Conservation (phyloP, 2,113 vertebrate genomes). For the Indri indri region DNA sequence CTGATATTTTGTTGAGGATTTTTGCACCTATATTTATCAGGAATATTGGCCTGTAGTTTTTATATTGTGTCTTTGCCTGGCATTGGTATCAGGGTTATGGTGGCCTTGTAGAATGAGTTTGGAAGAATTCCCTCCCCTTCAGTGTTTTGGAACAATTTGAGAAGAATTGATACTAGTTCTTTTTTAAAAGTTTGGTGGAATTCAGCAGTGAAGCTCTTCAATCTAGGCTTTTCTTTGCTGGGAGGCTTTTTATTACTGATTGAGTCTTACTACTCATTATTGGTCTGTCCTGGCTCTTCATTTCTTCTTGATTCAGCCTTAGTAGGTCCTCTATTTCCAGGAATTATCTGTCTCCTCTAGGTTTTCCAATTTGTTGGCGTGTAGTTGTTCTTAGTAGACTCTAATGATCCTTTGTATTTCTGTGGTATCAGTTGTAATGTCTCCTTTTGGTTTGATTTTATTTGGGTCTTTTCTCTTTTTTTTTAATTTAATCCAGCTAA, state of each 20-base stretch:
- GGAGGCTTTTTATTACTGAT: background rate
- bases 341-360: background rate
- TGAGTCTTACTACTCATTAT: background rate
- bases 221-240: background rate
- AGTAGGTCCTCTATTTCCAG: background rate
- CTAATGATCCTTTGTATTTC: background rate
- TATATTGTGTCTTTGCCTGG: background rate
- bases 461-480: background rate
- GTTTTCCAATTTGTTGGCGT: background rate
- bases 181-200: background rate
- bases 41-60: background rate
- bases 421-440: background rate
- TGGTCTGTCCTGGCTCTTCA: background rate
- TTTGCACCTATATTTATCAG: background rate
- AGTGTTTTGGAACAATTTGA: background rate
- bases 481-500: background rate
- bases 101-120: background rate
- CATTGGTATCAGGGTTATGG: background rate
- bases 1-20: background rate
- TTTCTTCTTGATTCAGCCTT: background rate
- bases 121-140: background rate
- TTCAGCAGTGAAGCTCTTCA: background rate
- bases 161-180: background rate
- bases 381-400: background rate
- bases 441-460: background rate